These are phyloP conservation scores for Oncorhynchus masou DNA, from an alignment of 2,113 vertebrate species.

Conservation along the genomic window DNA sequence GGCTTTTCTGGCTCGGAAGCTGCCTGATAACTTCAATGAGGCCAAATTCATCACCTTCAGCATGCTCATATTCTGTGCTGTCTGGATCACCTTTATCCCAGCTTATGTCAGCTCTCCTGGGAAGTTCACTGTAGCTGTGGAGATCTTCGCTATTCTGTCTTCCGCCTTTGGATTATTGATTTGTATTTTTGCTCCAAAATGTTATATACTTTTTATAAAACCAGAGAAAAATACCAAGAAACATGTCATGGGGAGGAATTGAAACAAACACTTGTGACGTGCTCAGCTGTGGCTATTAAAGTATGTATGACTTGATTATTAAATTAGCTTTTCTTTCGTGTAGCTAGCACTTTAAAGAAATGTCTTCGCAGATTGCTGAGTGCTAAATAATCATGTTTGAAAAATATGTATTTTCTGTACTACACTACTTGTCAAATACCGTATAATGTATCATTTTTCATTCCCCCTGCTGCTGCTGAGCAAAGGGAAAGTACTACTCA, in stretches of 20 bases:
- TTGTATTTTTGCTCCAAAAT: slow-evolving; percentile 61
- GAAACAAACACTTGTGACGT: background rate
- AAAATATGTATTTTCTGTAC: too few species aligned
- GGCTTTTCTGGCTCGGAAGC: slow-evolving; percentile 54
- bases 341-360: too few species aligned
- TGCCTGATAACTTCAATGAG: slow-evolving; percentile 64
- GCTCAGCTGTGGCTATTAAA: background rate
- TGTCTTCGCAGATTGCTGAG: too few species aligned
- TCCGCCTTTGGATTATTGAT: slow-evolving; percentile 51
- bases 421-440: too few species aligned
- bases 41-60: slow-evolving; percentile 62
- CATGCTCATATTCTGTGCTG: slow-evolving; percentile 59
- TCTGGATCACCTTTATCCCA: slow-evolving; percentile 62
- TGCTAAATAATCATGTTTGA: too few species aligned
- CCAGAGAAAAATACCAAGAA: slow-evolving; percentile 59
- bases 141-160: slow-evolving; percentile 62
- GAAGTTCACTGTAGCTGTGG: slow-evolving; percentile 59
- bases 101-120: slow-evolving; percentile 60
- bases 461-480: too few species aligned
- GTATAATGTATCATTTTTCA: too few species aligned
- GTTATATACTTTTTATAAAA: slow-evolving; percentile 59
- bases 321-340: too few species aligned
- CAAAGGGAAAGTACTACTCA: too few species aligned
- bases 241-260: slow-evolving; percentile 49
- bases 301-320: too few species aligned